Base-by-base conservation (phyloP, 1,140 invertebrate genomes). In the Ephestia elutella region DNA sequence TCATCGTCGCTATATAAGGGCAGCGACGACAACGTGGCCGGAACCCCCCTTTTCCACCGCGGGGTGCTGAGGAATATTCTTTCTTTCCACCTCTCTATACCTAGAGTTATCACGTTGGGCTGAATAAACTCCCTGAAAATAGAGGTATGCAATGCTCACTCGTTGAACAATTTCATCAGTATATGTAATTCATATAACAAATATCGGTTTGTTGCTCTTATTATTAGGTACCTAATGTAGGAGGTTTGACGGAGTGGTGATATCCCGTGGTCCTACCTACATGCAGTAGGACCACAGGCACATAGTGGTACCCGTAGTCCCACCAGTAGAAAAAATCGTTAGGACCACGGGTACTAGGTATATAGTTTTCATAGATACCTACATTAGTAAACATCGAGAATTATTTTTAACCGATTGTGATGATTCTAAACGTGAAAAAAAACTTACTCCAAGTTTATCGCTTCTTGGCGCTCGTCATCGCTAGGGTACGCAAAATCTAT, bases 21-120 rank as follows among this genome's bases (percentile, higher is more conserved):
- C 57, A 90, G 82, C 0, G 90, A 84, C 0, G 92, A 90, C 28
- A 96, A 78, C 0, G 93, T 94, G 0, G 90, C 93, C 66, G 91
- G 97, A 49, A 93, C 92, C 49, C 93, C 96, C 75, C 75, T 92
- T 88, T 93, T 98, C 97, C 91, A 98, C 74, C 92, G 95, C 67
- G 92, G 94, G 20, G 94, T 90, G 30, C 92, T 93, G 0, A 95
- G 80, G 66, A 95, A 95, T 2, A 95, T 77, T 35, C 92, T 91
- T 54, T 93, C 89, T 17, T 87, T 86, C 89, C 91, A 92, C 13
- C 93, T 73, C 65, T 95, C 94, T 1, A 95, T 76, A 7, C 94
- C 94, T 25, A 95, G 75, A 0, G 94, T 93, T 53, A 95, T 82
- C 68, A 92, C 94, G 73, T 95, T 95, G 60, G 91, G 89, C 4